Evolutionary conservation across 2,888 invertebrate species (phyloP).

Genomic region (Ceriagrion tenellum): DNA sequence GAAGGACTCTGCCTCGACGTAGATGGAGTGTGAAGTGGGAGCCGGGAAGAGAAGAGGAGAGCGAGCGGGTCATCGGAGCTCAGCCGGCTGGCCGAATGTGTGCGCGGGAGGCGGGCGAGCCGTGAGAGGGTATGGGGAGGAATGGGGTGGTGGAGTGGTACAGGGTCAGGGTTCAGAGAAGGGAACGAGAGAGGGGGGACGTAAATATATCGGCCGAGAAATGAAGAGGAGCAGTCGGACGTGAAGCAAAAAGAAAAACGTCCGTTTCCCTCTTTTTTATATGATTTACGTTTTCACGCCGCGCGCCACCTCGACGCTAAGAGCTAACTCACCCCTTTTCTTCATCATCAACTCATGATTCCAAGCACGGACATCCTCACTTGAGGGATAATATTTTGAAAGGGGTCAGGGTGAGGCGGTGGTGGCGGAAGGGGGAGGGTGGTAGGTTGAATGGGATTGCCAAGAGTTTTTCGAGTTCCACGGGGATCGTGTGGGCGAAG

Average conservation of each 20-base stretch:
- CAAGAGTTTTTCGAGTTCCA: slow-evolving; percentile 1
- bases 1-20: neutral
- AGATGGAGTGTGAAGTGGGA: neutral
- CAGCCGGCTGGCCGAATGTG: neutral
- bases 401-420: slow-evolving; percentile 12
- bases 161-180: too few relatives aligned
- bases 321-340: slow-evolving; percentile 24
- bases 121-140: neutral
- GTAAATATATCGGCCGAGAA: slow-evolving; percentile 28
- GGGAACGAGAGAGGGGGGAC: neutral
- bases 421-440: neutral
- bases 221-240: slow-evolving; percentile 33
- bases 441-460: neutral
- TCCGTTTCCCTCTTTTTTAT: neutral
- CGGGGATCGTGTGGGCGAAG: neutral
- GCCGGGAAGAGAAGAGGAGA: neutral
- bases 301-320: neutral
- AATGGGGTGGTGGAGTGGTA: too few relatives aligned
- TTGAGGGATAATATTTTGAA: slow-evolving; percentile 39
- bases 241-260: slow-evolving; percentile 14
- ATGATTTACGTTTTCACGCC: slow-evolving; percentile 37
- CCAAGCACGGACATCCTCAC: slow-evolving; percentile 36
- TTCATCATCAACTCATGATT: slow-evolving; percentile 1
- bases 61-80: too few relatives aligned
- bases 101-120: neutral